phyloP scores from a whole-genome alignment of 2,113 vertebrate genomes.

The Notothenia rossii region DNA sequence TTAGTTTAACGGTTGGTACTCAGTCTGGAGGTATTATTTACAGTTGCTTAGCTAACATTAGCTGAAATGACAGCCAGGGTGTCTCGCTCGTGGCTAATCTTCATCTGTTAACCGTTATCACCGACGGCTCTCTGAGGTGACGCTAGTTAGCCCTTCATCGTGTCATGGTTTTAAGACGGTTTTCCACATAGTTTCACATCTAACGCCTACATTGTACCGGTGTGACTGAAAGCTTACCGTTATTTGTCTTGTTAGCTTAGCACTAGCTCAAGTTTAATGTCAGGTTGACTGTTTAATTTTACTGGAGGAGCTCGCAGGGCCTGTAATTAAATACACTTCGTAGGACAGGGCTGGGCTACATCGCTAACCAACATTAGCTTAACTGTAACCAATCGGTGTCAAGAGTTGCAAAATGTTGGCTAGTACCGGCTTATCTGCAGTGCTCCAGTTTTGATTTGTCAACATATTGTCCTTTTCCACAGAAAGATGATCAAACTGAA shows the following conservation, averaged over 20 bases:
- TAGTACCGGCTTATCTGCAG: not conserved
- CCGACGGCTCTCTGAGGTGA: slow-evolving; percentile 1
- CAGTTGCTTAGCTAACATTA: not conserved
- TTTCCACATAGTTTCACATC: not conserved
- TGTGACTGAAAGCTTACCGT: rapidly evolving
- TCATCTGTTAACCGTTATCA: not conserved
- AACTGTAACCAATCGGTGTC: slow-evolving; percentile 33
- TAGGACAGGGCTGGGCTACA: slow-evolving; percentile 38
- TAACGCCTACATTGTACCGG: not conserved
- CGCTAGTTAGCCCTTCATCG: not conserved
- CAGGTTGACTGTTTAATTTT: not conserved
- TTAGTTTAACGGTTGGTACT: not conserved
- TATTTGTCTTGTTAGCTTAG: not conserved
- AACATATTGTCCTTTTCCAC: not conserved
- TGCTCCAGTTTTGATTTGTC: not conserved
- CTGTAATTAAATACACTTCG: slow-evolving; percentile 45
- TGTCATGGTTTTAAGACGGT: not conserved
- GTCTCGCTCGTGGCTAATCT: slow-evolving; percentile 28
- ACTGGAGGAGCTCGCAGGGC: slow-evolving; percentile 34
- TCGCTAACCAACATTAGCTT: slow-evolving; percentile 53
- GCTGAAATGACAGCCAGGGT: slow-evolving; percentile 19
- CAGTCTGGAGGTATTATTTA: not conserved
- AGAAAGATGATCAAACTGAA: not conserved
- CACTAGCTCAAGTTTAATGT: not conserved
- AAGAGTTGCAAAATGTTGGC: slow-evolving; percentile 13